Conservation (phyloP, 2,888 invertebrate species). For the Adineta ricciae region DNA sequence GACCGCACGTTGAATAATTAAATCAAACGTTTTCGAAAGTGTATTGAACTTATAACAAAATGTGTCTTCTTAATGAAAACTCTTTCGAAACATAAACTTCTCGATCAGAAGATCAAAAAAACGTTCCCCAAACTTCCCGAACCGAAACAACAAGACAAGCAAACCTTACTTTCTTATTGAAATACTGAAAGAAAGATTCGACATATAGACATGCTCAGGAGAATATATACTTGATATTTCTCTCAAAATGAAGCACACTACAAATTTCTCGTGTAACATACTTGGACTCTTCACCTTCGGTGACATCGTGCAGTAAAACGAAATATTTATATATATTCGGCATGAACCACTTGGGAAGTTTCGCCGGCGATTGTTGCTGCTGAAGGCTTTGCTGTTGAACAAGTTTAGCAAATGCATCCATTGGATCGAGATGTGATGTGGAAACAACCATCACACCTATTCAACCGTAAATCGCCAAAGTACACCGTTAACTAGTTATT, state of each 20-base stretch:
- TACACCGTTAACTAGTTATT: no score
- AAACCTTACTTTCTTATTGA: conserved; percentile 11
- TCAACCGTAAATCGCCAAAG: no score
- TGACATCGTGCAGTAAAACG: conserved; percentile 73
- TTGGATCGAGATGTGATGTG: conserved; percentile 57
- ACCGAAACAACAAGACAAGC: not conserved
- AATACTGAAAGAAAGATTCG: not conserved
- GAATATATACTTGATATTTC: not conserved
- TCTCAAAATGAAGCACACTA: not conserved
- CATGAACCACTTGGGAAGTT: conserved; percentile 53
- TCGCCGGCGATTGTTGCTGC: conserved; percentile 56
- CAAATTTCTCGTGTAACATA: conserved; percentile 43
- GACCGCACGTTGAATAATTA: no score
- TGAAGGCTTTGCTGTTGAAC: conserved; percentile 70
- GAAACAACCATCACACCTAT: conserved; percentile 56
- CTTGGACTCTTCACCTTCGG: conserved; percentile 62
- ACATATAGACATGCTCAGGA: not conserved
- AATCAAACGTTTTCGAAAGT: no score
- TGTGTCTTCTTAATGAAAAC: no score
- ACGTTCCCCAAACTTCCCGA: not conserved
- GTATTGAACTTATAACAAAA: no score
- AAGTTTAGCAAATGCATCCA: conserved; percentile 70
- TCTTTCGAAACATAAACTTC: not conserved
- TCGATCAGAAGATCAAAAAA: not conserved
- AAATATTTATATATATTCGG: conserved; percentile 63